Conservation (phyloP, 2,113 vertebrate species). For the Parus major region DNA sequence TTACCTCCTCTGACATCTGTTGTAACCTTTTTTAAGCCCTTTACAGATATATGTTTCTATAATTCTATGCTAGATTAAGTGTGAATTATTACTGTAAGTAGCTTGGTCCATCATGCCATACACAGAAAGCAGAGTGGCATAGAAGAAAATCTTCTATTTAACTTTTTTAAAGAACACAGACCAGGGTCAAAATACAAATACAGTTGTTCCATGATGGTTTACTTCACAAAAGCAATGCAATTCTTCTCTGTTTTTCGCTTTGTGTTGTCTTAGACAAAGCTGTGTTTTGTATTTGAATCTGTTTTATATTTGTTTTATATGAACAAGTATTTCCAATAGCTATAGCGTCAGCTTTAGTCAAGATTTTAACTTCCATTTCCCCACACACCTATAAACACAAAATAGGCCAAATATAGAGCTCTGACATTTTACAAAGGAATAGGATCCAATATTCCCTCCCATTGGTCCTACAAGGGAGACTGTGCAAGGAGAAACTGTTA, state of each 20-base stretch:
- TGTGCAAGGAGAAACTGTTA: background rate
- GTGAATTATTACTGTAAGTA: conserved; percentile 7
- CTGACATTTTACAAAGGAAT: background rate
- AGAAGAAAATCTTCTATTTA: background rate
- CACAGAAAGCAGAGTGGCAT: background rate
- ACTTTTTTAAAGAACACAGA: background rate
- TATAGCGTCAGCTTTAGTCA: background rate
- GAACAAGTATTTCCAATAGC: background rate
- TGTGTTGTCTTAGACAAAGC: background rate
- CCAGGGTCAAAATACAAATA: background rate
- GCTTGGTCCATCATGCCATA: background rate
- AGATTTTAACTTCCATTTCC: background rate
- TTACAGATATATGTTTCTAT: background rate
- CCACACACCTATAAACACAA: background rate
- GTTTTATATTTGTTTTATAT: background rate
- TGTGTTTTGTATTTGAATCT: background rate
- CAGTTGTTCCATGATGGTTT: background rate
- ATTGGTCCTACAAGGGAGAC: background rate
- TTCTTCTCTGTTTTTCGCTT: background rate
- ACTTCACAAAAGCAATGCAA: background rate
- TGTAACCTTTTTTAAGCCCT: background rate
- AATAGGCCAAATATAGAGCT: background rate
- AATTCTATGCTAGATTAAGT: background rate
- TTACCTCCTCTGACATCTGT: background rate
- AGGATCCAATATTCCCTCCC: background rate